Conservation (phyloP, 2,888 invertebrate genomes). For the Drymonia ruficornis region DNA sequence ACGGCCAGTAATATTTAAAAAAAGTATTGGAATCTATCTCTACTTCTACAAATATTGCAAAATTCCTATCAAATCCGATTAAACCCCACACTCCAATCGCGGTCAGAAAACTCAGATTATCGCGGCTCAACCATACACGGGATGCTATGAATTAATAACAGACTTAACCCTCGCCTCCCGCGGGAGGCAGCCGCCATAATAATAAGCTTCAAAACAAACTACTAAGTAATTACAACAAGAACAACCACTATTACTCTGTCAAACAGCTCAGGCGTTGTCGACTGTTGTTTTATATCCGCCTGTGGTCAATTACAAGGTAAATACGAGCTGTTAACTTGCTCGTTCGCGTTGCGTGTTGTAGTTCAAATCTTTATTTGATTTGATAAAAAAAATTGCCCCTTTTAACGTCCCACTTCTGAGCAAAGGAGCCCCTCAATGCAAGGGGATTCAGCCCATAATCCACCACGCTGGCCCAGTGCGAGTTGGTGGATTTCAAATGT, state of each 20-base stretch:
- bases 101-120: constrained; percentile 55
- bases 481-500: too few relatives aligned
- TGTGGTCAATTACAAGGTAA: constrained; percentile 60
- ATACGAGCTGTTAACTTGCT: constrained; percentile 44
- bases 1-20: too few relatives aligned
- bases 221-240: constrained; percentile 77
- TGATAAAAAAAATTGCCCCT: not conserved
- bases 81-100: constrained; percentile 31
- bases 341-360: constrained; percentile 34
- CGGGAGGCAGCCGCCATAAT: constrained; percentile 67
- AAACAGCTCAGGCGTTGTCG: constrained; percentile 68
- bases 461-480: too few relatives aligned
- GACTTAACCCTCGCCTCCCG: constrained; percentile 62
- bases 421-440: too few relatives aligned
- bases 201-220: constrained; percentile 78
- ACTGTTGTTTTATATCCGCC: constrained; percentile 63
- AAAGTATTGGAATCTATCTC: too few relatives aligned
- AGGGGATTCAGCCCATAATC: too few relatives aligned
- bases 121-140: constrained; percentile 56
- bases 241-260: constrained; percentile 70
- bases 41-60: not conserved
- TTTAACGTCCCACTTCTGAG: too few relatives aligned
- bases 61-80: not conserved
- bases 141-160: constrained; percentile 75
- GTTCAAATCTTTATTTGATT: not conserved